phyloP scores from a whole-genome alignment of 2,113 vertebrate species.

The Lamprotornis superbus region DNA sequence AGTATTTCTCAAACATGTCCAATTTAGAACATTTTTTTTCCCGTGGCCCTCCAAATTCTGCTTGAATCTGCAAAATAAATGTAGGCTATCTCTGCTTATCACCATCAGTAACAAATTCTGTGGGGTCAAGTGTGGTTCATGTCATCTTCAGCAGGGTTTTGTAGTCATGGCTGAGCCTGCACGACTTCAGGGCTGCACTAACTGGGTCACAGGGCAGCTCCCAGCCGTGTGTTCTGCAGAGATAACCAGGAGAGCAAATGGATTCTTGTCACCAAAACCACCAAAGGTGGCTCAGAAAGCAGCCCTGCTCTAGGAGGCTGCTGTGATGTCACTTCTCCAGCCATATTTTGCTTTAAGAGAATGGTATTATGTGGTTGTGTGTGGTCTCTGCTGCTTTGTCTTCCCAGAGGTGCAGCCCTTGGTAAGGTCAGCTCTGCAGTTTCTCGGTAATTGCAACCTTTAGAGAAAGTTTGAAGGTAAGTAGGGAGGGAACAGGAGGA shows the following conservation, averaged over 20 bases:
- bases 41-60: slow-evolving; percentile 5
- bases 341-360: background rate
- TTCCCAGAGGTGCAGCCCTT: background rate
- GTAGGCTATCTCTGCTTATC: slow-evolving; percentile 9
- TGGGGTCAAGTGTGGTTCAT: background rate
- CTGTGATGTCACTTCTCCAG: background rate
- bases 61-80: slow-evolving; percentile 49
- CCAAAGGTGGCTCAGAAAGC: background rate
- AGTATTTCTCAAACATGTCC: slow-evolving; percentile 31
- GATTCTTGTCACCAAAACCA: background rate
- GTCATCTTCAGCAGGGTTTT: background rate
- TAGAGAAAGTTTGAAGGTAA: background rate
- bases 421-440: background rate
- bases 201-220: background rate
- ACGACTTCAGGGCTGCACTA: background rate
- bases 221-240: background rate
- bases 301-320: background rate
- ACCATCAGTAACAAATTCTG: background rate
- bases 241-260: background rate
- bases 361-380: background rate
- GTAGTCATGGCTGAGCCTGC: background rate
- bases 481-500: background rate
- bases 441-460: background rate
- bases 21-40: slow-evolving; percentile 16
- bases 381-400: background rate